Percentiles rank a stretch among this genome's conserved stretches.
These are phyloP conservation scores for Adelosebastes latens DNA, from an alignment of 2,797 vertebrate genomes.

Conservation along the genomic window DNA sequence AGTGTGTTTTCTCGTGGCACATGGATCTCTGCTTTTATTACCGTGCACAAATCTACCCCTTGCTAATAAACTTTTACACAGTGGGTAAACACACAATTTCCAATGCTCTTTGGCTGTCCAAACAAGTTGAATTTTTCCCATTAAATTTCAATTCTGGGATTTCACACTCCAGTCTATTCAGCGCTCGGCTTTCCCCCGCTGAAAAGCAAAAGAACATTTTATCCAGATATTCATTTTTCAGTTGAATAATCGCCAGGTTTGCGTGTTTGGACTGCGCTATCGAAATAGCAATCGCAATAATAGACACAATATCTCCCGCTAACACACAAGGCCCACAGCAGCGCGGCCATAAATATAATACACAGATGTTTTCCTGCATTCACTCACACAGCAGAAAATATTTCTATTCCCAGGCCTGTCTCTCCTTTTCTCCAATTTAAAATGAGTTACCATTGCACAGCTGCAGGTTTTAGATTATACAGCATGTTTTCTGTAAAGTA, in stretches of 20 bases:
- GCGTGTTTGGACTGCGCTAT: background rate
- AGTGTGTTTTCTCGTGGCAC: background rate
- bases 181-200: background rate
- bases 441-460: constrained; percentile 30
- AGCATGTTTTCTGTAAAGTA: constrained; percentile 7
- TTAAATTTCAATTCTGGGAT: constrained; percentile 51
- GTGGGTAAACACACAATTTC: constrained; percentile 44
- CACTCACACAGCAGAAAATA: background rate
- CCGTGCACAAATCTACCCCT: constrained; percentile 20
- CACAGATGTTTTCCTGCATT: constrained; percentile 21
- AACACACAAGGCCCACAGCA: constrained; percentile 9
- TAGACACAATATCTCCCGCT: constrained; percentile 31
- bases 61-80: constrained; percentile 36
- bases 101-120: constrained; percentile 18
- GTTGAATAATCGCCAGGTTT: constrained; percentile 32
- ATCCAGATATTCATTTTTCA: constrained; percentile 51
- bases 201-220: constrained; percentile 27
- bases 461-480: constrained; percentile 47
- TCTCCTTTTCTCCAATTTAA: constrained; percentile 12
- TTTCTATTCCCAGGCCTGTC: background rate
- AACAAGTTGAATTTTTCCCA: constrained; percentile 40
- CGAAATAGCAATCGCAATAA: constrained; percentile 32
- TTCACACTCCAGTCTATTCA: constrained; percentile 46
- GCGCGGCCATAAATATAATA: background rate
- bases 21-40: constrained; percentile 24